These are phyloP conservation scores for Pelecanoides urinatrix DNA, from an alignment of 2,113 vertebrate species.

Conservation along the genomic window DNA sequence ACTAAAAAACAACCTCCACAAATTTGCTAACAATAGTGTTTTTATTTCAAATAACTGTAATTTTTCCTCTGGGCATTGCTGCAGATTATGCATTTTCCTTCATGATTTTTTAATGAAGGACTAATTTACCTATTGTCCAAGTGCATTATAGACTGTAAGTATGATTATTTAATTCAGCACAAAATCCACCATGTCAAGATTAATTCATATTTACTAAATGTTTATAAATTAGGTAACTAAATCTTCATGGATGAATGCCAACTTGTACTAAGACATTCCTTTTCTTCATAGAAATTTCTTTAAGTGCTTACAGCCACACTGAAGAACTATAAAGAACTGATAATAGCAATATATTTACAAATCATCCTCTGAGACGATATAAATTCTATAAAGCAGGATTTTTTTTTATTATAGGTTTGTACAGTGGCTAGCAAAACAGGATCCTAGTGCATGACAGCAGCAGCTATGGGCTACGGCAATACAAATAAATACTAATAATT, in stretches of 20 bases:
- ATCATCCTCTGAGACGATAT: neutral
- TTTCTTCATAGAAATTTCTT: neutral
- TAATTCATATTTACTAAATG: constrained; percentile 68
- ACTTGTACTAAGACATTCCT: neutral
- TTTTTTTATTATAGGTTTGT: neutral
- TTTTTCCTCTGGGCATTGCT: constrained; percentile 55
- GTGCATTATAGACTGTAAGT: constrained; percentile 33
- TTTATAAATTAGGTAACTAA: constrained; percentile 61
- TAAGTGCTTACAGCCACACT: neutral
- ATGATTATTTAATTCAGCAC: constrained; percentile 62
- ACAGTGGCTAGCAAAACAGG: neutral
- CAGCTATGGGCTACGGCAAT: neutral
- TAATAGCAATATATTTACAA: neutral
- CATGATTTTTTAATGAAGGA: constrained; percentile 70
- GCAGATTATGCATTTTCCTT: constrained; percentile 65
- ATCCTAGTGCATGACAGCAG: neutral
- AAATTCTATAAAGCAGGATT: neutral
- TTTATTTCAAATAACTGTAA: constrained; percentile 62
- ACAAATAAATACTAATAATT: constrained; percentile 25
- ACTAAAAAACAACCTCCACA: neutral
- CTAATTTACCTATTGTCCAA: constrained; percentile 64
- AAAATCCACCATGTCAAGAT: constrained; percentile 48
- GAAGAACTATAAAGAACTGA: neutral
- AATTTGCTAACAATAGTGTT: constrained; percentile 57
- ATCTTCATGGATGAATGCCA: constrained; percentile 43